A percentile compares a stretch with the other conserved stretches of the same genome.
Evolutionary conservation across 2,113 vertebrate species (phyloP).

Genomic region (Microtus oregoni): DNA sequence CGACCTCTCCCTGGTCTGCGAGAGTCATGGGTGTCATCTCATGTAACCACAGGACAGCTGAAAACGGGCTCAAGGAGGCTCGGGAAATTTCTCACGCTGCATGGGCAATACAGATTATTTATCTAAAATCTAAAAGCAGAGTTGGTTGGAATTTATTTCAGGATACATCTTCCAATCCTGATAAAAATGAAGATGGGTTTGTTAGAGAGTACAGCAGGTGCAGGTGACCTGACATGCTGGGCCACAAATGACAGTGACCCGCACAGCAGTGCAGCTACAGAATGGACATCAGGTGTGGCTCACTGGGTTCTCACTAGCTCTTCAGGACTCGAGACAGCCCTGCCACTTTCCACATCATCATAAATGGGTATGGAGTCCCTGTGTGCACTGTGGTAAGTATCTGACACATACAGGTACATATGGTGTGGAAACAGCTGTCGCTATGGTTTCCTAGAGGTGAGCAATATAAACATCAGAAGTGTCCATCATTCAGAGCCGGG

Average conservation of each 20-base stretch:
- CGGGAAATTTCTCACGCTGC: too few relatives aligned
- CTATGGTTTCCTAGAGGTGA: not conserved
- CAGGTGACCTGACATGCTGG: not conserved
- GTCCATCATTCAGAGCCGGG: too few relatives aligned
- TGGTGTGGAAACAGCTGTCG: not conserved
- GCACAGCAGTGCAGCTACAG: not conserved
- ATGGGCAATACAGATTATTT: not conserved
- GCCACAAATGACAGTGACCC: not conserved
- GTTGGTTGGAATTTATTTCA: not conserved
- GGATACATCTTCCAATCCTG: not conserved
- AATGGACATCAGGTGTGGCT: not conserved
- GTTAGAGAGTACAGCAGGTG: not conserved
- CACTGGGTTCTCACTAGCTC: not conserved
- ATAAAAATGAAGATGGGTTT: not conserved
- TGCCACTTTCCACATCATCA: not conserved
- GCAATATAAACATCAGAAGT: not conserved
- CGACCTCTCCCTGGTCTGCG: fast-evolving
- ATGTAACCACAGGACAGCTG: not conserved
- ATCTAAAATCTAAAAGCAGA: not conserved
- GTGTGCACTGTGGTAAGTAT: not conserved
- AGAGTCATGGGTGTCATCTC: not conserved
- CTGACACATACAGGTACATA: fast-evolving
- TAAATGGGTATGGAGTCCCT: fast-evolving
- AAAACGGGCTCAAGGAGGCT: not conserved
- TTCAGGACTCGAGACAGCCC: not conserved